Evolutionary conservation across 2,797 vertebrate genomes (phyloP).

Genomic region (Silurus lanzhouensis): DNA sequence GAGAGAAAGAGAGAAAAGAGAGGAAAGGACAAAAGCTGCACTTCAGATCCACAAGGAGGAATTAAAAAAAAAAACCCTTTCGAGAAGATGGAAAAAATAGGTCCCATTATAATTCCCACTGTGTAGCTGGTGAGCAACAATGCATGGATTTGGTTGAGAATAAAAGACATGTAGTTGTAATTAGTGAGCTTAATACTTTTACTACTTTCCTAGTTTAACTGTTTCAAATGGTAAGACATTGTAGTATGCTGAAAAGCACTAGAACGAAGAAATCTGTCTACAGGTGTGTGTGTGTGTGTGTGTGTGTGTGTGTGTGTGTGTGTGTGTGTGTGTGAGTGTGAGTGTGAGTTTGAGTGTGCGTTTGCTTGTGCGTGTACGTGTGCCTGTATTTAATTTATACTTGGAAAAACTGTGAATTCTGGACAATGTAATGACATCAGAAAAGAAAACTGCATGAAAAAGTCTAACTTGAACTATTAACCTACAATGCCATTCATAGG

Average conservation of each 20-base stretch:
- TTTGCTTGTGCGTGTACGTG: background rate
- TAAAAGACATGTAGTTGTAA: slow-evolving; percentile 13
- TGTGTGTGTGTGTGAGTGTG: slow-evolving; percentile 5
- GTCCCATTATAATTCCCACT: slow-evolving; percentile 20
- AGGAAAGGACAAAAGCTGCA: background rate
- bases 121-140: background rate
- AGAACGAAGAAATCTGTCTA: background rate
- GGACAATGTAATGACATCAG: background rate
- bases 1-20: background rate
- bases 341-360: background rate
- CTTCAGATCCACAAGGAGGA: slow-evolving; percentile 21
- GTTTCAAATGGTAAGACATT: slow-evolving; percentile 10
- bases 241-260: background rate
- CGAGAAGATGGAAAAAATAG: slow-evolving; percentile 23
- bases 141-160: background rate
- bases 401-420: background rate
- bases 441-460: background rate
- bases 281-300: slow-evolving; percentile 11
- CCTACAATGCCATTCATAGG: background rate
- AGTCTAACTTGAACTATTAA: background rate
- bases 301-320: slow-evolving; percentile 3
- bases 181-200: slow-evolving; percentile 10
- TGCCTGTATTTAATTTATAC: background rate
- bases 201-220: slow-evolving; percentile 14
- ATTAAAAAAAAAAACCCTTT: background rate